Base-by-base conservation (phyloP, 2,113 vertebrate species). In the Piaya cayana region DNA sequence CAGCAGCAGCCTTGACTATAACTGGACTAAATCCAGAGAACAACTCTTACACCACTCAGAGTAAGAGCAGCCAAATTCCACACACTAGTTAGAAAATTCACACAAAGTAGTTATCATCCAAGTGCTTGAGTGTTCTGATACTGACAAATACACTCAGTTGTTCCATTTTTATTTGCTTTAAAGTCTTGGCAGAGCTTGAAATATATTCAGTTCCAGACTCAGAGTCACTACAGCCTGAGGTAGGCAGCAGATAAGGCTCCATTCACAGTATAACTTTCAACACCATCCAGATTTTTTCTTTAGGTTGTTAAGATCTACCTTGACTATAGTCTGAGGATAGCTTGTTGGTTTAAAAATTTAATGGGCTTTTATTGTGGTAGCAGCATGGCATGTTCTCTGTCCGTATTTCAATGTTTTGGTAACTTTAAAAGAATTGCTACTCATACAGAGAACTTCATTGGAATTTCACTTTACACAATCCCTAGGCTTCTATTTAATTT, bases 21-120 rank as follows among this genome's bases (percentile, higher is more conserved):
- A 59, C 60, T 90, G 94, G 92, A 86, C 29, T 26, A 71, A 62
- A 79, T 92, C 89, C 96, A 96, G 96, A 58, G 76, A 80, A 76
- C 20, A 55, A 18, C 45, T 63, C 79, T 87, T 90, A 93, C 93
- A 82, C 30, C 20, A 32, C 36, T 67, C 67, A 4, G 0, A 34
- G 27, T 78, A 79, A 69, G 5, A 3, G 34, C 64, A 96, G 90
- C 89, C 94, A 95, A 94, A 91, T 95, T 96, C 91, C 87, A 86
- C 75, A 86, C 80, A 63, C 32, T 55, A 62, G 43, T 92, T 88
- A 92, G 69, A 97, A 95, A 95, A 92, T 89, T 90, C 74, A 81
- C 79, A 67, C 53, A 90, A 76, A 49, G 39, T 18, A 21, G 59
- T 82, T 81, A 96, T 95, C 63, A 93, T 91, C 58, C 82, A 81